Evolutionary conservation across 2,888 invertebrate genomes (phyloP), one percentile per base, ranked within the genome.

Genomic region (Leptinotarsa juncta): DNA sequence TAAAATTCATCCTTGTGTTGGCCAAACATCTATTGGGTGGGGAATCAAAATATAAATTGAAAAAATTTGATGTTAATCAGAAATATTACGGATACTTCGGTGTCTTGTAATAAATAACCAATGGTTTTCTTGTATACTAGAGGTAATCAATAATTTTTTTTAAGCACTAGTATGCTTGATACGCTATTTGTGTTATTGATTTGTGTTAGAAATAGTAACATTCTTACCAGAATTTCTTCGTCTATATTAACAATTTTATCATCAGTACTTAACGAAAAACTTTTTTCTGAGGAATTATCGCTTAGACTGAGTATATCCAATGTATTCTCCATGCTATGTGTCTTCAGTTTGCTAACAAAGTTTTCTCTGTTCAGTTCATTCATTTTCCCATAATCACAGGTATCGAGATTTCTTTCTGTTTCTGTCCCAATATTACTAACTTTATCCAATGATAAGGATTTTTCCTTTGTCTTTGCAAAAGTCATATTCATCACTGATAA

Each of bases 201-300:
- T 42, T 42, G 42, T 42, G 23, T 1, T 23, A 23, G 26, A 60
- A 20, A 23, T 55, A n/a, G 20, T 14, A 20, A 20, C 16, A 55
- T 55, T 20, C n/a, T 55, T 73, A 81, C 82, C 72, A 77, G 77
- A 70, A 70, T 50, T 66, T 74, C 71, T 51, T 74, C 75, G 5
- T 78, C 78, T 32, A 75, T 49, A 60, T 76, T 73, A 20, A 75
- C 67, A 32, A 75, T 67, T 65, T 74, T 78, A 26, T 75, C 78
- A 15, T 79, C 79, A 18, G 18, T 51, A 23, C 74, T 53, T 4
- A 55, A 67, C 49, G 84, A 84, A 23, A 80, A 81, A 79, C 87
- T 88, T 77, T 84, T 85, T 68, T 86, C 87, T 5, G 87, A 87
- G 16, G 86, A 87, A 75, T 84, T 83, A 60, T 86, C 86, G 79